phyloP scores from a whole-genome alignment of 1,140 invertebrate species.

The Anagrus nilaparvatae region DNA sequence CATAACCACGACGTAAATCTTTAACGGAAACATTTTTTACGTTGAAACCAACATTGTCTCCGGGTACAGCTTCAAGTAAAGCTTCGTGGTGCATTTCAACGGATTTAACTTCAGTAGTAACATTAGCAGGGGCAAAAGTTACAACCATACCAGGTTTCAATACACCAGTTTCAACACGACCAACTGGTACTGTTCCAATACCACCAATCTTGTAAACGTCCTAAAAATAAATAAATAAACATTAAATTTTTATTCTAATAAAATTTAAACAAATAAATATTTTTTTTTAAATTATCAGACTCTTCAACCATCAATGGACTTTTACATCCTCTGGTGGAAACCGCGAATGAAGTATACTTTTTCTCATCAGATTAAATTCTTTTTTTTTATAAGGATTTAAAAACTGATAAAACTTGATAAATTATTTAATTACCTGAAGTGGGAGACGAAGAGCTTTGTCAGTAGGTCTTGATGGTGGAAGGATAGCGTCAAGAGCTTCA shows the following conservation, averaged over 20 bases:
- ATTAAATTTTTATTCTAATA: neutral
- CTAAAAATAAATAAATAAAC: conserved; percentile 39
- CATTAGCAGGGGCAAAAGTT: conserved; percentile 86
- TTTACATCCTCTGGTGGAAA: conserved; percentile 33
- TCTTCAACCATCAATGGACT: conserved; percentile 24
- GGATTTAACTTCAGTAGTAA: conserved; percentile 98
- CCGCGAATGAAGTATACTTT: conserved; percentile 27
- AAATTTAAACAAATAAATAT: conserved; percentile 3
- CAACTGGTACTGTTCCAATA: conserved; percentile 98
- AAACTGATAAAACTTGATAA: neutral
- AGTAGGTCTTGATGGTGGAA: conserved; percentile 85
- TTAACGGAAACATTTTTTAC: conserved; percentile 99
- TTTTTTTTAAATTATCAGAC: conserved; percentile 24
- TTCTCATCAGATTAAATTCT: conserved; percentile 29
- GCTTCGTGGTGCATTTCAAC: conserved; percentile 99
- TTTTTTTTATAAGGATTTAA: neutral
- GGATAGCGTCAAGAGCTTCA: conserved; percentile 90
- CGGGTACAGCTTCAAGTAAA: conserved; percentile 84
- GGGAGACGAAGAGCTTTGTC: conserved; percentile 94
- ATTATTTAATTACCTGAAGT: conserved; percentile 54
- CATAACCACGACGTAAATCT: conserved; percentile 92
- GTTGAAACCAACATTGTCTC: conserved; percentile 99
- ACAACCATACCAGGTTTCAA: conserved; percentile 97
- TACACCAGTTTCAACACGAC: conserved; percentile 95
- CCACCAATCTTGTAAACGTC: conserved; percentile 99